These are phyloP conservation scores for Lissonota sp. DNA, from an alignment of 2,888 invertebrate species.

Conservation along the genomic window DNA sequence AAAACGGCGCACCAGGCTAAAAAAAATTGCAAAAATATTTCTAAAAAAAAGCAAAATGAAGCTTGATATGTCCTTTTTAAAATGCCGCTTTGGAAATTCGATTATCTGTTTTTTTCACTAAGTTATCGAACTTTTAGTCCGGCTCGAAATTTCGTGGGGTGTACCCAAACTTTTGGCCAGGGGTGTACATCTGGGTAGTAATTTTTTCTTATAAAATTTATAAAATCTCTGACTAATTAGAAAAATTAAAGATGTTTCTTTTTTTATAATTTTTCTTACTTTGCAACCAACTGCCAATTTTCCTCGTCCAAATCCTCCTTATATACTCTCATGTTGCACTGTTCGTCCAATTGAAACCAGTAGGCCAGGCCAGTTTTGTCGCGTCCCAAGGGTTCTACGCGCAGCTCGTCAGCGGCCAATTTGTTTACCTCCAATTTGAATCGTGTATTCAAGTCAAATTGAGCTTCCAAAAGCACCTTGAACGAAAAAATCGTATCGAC, in stretches of 20 bases:
- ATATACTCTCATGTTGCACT: constrained; percentile 95
- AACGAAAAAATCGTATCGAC: constrained; percentile 70
- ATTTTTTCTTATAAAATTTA: no score
- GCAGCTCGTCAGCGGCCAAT: constrained; percentile 90
- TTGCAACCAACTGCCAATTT: constrained; percentile 96
- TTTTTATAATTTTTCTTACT: constrained; percentile 84
- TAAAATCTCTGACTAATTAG: no score
- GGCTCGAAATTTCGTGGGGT: no score
- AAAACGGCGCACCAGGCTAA: no score
- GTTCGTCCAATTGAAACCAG: constrained; percentile 96
- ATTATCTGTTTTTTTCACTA: no score
- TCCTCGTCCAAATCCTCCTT: constrained; percentile 98
- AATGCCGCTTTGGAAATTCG: no score
- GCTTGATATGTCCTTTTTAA: no score
- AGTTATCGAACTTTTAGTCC: no score
- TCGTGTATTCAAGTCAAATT: constrained; percentile 97
- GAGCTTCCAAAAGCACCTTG: constrained; percentile 95
- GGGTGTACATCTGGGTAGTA: no score
- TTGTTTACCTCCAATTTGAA: constrained; percentile 95
- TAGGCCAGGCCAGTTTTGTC: constrained; percentile 96
- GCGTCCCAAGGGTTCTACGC: constrained; percentile 94
- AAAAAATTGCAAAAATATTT: no score
- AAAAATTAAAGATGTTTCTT: neutral
- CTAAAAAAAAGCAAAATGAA: no score
- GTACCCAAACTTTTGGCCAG: no score